Conservation (phyloP, 2,888 invertebrate species). For the Drosophila greeni region DNA sequence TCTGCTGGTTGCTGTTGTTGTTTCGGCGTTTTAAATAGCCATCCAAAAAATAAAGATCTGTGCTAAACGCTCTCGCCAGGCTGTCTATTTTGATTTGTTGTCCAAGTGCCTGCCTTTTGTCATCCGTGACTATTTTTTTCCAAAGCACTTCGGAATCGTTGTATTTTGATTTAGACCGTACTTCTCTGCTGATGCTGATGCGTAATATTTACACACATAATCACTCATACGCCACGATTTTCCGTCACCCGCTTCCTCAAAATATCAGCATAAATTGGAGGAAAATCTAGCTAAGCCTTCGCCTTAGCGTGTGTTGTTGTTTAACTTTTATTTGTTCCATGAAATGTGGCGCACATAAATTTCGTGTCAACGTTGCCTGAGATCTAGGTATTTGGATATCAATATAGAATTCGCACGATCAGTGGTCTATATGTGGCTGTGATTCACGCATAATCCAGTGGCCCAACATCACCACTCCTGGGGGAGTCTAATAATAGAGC, state of each 20-base stretch:
- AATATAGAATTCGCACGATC: slow-evolving; percentile 29
- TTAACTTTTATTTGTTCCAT: slow-evolving; percentile 62
- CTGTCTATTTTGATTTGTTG: slow-evolving; percentile 73
- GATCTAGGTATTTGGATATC: slow-evolving; percentile 30
- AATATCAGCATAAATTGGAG: slow-evolving; percentile 12
- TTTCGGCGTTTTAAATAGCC: slow-evolving; percentile 65
- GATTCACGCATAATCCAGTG: slow-evolving; percentile 55
- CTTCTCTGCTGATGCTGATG: slow-evolving; percentile 56
- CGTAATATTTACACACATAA: slow-evolving; percentile 66
- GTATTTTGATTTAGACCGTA: slow-evolving; percentile 17
- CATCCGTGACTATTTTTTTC: slow-evolving; percentile 24
- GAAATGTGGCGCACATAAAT: slow-evolving; percentile 53
- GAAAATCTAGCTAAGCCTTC: slow-evolving; percentile 20
- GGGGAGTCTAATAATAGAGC: slow-evolving; percentile 54
- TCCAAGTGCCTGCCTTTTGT: slow-evolving; percentile 60
- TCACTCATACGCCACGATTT: slow-evolving; percentile 62
- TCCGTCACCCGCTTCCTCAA: slow-evolving; percentile 6
- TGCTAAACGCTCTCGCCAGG: slow-evolving; percentile 70
- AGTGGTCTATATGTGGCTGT: slow-evolving; percentile 20
- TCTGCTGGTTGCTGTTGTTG: slow-evolving; percentile 22
- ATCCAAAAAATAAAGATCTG: slow-evolving; percentile 63
- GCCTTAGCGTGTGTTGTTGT: slow-evolving; percentile 13
- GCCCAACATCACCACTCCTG: slow-evolving; percentile 40
- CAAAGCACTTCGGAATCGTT: slow-evolving; percentile 24
- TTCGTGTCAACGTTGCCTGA: slow-evolving; percentile 22